These are phyloP conservation scores for Drosophila multiciliata DNA, from an alignment of 2,888 invertebrate genomes.

Conservation along the genomic window DNA sequence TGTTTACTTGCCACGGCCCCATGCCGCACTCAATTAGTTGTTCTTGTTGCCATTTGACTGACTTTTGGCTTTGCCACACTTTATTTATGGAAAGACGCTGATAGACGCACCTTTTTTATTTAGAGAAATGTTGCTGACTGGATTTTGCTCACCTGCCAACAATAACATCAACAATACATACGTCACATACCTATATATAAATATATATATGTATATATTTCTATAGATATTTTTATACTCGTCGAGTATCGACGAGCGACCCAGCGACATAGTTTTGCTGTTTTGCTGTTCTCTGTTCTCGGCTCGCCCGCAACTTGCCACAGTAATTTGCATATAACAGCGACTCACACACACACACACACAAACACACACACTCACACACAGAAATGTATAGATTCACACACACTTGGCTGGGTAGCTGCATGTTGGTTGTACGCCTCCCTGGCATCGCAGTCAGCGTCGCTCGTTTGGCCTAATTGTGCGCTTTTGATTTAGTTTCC, in stretches of 20 bases:
- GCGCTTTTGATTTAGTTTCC: slow-evolving; percentile 74
- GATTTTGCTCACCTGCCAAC: slow-evolving; percentile 25
- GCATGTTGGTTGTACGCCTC: slow-evolving; percentile 43
- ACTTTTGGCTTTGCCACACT: slow-evolving; percentile 33
- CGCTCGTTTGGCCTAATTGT: slow-evolving; percentile 79
- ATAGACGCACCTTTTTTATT: slow-evolving; percentile 67
- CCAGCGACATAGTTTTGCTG: slow-evolving; percentile 72
- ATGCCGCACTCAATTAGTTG: slow-evolving; percentile 32
- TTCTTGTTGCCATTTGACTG: slow-evolving; percentile 58
- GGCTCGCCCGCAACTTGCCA: slow-evolving; percentile 62
- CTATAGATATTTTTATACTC: not conserved
- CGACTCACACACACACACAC: slow-evolving; percentile 26
- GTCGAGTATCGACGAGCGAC: slow-evolving; percentile 57
- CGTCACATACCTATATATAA: not conserved
- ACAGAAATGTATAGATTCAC: slow-evolving; percentile 15
- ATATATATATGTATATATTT: slow-evolving; percentile 2
- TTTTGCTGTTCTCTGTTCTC: slow-evolving; percentile 30
- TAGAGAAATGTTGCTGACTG: slow-evolving; percentile 44
- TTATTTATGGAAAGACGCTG: slow-evolving; percentile 64
- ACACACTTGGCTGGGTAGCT: slow-evolving; percentile 26
- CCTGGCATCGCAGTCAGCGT: slow-evolving; percentile 30
- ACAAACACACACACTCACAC: slow-evolving; percentile 18
- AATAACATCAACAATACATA: slow-evolving; percentile 4
- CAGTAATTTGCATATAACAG: slow-evolving; percentile 68
- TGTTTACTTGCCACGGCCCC: slow-evolving; percentile 59